Evolutionary conservation across 2,888 invertebrate genomes (phyloP).

Genomic region (Drosophila austrosaltans): DNA sequence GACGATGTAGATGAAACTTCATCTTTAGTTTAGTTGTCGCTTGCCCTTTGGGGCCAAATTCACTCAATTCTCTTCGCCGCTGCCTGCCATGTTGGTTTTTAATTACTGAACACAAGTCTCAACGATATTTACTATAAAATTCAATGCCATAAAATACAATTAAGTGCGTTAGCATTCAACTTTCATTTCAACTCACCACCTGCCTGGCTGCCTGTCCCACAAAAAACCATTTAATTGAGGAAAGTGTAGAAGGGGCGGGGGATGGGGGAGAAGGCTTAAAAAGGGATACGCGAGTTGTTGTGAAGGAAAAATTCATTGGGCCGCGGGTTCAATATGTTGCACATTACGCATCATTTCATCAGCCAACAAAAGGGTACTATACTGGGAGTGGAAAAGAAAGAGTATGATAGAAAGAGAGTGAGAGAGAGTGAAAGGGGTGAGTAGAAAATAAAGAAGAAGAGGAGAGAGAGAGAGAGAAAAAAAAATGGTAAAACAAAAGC

Average conservation of each 20-base stretch:
- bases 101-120: slow-evolving; percentile 53
- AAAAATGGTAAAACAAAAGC: slow-evolving; percentile 63
- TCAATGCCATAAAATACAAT: slow-evolving; percentile 49
- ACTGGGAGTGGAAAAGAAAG: no score
- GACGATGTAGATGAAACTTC: slow-evolving; percentile 5
- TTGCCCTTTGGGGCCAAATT: slow-evolving; percentile 18
- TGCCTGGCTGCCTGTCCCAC: background rate
- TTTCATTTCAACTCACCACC: no score
- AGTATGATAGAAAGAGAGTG: background rate
- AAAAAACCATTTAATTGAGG: no score
- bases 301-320: slow-evolving; percentile 62
- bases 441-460: slow-evolving; percentile 10
- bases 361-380: slow-evolving; percentile 23
- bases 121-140: slow-evolving; percentile 49
- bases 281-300: background rate
- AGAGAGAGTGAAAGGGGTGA: background rate
- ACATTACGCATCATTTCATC: slow-evolving; percentile 63
- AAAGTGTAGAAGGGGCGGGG: no score
- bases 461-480: slow-evolving; percentile 10
- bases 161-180: slow-evolving; percentile 32
- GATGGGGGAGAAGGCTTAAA: no score
- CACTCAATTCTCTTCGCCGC: slow-evolving; percentile 43
- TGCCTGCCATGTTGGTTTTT: slow-evolving; percentile 68
- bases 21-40: background rate
- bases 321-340: slow-evolving; percentile 69